Evolutionary conservation across 2,888 invertebrate genomes (phyloP).

Genomic region (Ectemnius cavifrons): DNA sequence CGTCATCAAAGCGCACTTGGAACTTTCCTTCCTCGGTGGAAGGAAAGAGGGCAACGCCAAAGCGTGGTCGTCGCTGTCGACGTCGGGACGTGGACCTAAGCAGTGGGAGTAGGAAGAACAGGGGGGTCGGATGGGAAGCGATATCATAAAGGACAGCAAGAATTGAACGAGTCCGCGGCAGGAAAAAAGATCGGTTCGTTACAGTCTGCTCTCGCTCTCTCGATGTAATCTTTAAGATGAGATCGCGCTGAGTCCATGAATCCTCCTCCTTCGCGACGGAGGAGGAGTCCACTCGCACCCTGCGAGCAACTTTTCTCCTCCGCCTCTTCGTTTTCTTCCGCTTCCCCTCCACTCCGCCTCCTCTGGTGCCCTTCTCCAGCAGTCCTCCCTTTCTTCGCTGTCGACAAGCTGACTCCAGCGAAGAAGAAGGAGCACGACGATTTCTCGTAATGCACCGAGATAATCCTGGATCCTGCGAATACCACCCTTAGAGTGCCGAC

Average conservation of each 20-base stretch:
- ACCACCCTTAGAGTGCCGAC: not conserved
- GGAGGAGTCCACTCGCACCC: not conserved
- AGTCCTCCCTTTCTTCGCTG: not conserved
- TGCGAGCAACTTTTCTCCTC: conserved; percentile 36
- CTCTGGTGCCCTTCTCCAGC: not conserved
- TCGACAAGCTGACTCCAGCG: not conserved
- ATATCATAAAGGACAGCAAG: conserved; percentile 66
- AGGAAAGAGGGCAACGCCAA: conserved; percentile 6
- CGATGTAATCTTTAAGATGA: conserved; percentile 68
- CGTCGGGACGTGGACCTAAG: not conserved
- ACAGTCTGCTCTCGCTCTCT: conserved; percentile 46
- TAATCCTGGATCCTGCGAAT: conserved; percentile 27
- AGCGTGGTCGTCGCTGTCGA: too few species aligned
- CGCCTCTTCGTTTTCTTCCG: conserved; percentile 21
- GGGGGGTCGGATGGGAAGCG: conserved; percentile 34
- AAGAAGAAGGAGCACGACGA: conserved; percentile 24
- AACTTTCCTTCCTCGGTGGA: conserved; percentile 44
- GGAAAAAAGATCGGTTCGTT: conserved; percentile 60
- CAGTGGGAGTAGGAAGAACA: conserved; percentile 16
- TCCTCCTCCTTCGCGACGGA: conserved; percentile 25
- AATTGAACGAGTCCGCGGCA: conserved; percentile 59
- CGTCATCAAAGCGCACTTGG: conserved; percentile 66
- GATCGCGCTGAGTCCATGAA: conserved; percentile 68
- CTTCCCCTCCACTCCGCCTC: not conserved
- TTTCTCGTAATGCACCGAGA: conserved; percentile 34